Base-by-base conservation (phyloP, 92 coral and sea anemone genomes). In the Isaurus tuberculatus region DNA sequence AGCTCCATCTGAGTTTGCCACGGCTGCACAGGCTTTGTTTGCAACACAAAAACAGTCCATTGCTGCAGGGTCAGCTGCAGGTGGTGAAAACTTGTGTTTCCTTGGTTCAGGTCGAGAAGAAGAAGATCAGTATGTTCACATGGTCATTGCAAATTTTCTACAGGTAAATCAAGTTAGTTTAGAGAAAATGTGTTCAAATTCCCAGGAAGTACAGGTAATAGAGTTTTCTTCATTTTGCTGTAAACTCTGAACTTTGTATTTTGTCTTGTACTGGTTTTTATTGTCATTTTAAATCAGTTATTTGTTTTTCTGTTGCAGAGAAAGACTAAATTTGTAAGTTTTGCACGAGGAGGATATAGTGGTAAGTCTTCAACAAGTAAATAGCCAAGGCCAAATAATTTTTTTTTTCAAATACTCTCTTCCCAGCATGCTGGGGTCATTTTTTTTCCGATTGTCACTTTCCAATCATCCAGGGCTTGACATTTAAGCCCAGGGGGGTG, bases 21-120 rank as follows among this genome's bases (percentile, higher is more conserved):
- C 99, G 23, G 95, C 99, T 26, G 99, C 98, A 43, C 92, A 91
- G 81, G 99, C 99, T 10, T 75, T 97, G 87, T 97, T 97, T 89
- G 97, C 99, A 1, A 97, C 99, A 26, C 99, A 97, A 75, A 91
- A 92, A 85, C 99, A 94, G 58, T 97, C 99, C 57, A 91, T 97
- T 70, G 99, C 97, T 29, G 99, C 99, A 19, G 99, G 97, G 1
- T 97, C 99, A 34, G 98, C 94, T 79, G 99, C 99, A 36, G 97
- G 99, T 33, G 99, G 99, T 15, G 99, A 97, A 87, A 98, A 97
- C 81, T 81, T 97, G 85, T 97, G 99, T 82, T 97, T 97, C 57
- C 90, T 97, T 91, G 99, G 99, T 17, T 97, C 99, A 85, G 99
- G 99, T 32, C 91, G 99, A 1, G 99, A 97, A 82, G 99, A 92